Percentiles rank a stretch among this genome's conserved stretches.
Evolutionary conservation across 2,113 vertebrate genomes (phyloP).

Genomic region (Capra hircus): DNA sequence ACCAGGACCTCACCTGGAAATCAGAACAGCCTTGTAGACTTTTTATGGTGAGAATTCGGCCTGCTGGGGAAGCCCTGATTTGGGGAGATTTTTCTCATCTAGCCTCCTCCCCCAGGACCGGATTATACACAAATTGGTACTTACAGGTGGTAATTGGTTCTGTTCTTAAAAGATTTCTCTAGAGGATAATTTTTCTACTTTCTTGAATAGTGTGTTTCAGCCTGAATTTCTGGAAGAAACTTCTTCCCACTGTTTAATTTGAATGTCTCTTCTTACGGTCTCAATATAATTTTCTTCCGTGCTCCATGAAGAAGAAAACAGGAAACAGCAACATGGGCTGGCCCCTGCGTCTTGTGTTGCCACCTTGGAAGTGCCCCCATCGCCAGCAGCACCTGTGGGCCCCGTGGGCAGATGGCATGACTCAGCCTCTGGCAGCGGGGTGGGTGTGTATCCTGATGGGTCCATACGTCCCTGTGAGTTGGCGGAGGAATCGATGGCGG

Average conservation of each 20-base stretch:
- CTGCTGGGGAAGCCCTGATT: not conserved
- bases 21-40: not conserved
- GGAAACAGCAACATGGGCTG: not conserved
- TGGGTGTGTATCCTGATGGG: too few relatives aligned
- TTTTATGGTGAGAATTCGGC: not conserved
- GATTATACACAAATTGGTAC: conserved; percentile 32
- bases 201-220: conserved; percentile 2
- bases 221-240: conserved; percentile 31
- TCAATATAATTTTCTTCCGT: not conserved
- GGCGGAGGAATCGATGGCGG: not conserved
- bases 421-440: not conserved
- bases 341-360: not conserved
- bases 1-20: not conserved
- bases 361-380: too few relatives aligned
- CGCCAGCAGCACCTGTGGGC: fast-evolving
- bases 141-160: conserved; percentile 39
- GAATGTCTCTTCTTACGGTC: not conserved
- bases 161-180: conserved; percentile 51
- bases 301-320: not conserved
- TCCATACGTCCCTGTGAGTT: fast-evolving
- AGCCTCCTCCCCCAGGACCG: not conserved
- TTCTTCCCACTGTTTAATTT: conserved; percentile 25
- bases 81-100: not conserved
- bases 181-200: conserved; percentile 23
- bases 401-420: fast-evolving